phyloP scores from a whole-genome alignment of 2,888 invertebrate genomes.

The Hirudinaria manillensis region DNA sequence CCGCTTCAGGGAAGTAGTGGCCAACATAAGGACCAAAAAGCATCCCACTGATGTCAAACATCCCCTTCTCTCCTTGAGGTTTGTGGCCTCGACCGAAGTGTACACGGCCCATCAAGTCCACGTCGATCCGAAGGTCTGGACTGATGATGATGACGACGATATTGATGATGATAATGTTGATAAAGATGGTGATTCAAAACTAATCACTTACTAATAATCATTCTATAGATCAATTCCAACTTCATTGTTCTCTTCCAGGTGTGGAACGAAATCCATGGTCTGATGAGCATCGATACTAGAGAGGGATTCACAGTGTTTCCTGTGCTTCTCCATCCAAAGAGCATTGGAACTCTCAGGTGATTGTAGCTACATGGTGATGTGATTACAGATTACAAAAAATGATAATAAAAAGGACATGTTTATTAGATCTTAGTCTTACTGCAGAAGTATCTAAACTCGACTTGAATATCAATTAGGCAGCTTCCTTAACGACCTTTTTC shows the following conservation, averaged over 20 bases:
- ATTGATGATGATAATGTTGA: constrained; percentile 24
- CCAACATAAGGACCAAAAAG: constrained; percentile 36
- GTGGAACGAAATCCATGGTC: constrained; percentile 38
- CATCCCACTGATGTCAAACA: constrained; percentile 40
- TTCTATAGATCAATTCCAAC: not conserved
- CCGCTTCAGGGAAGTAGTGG: constrained; percentile 40
- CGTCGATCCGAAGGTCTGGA: constrained; percentile 37
- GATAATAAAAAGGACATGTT: too few species aligned
- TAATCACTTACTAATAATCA: too few species aligned
- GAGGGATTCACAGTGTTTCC: constrained; percentile 41
- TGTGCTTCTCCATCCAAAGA: constrained; percentile 59
- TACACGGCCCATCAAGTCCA: constrained; percentile 37
- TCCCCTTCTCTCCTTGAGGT: constrained; percentile 39
- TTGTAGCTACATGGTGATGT: not conserved
- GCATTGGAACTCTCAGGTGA: constrained; percentile 65
- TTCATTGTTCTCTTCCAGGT: constrained; percentile 29
- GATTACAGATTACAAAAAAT: too few species aligned
- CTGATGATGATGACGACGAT: constrained; percentile 9
- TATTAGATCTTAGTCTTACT: too few species aligned
- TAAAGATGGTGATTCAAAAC: constrained; percentile 19
- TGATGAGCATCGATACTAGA: constrained; percentile 21
- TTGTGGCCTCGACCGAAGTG: constrained; percentile 39
- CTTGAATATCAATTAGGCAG: not conserved
- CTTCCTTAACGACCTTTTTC: not conserved
- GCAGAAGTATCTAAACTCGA: too few species aligned